Evolutionary conservation across 1,140 invertebrate genomes (phyloP).

Genomic region (Ceratitis capitata): DNA sequence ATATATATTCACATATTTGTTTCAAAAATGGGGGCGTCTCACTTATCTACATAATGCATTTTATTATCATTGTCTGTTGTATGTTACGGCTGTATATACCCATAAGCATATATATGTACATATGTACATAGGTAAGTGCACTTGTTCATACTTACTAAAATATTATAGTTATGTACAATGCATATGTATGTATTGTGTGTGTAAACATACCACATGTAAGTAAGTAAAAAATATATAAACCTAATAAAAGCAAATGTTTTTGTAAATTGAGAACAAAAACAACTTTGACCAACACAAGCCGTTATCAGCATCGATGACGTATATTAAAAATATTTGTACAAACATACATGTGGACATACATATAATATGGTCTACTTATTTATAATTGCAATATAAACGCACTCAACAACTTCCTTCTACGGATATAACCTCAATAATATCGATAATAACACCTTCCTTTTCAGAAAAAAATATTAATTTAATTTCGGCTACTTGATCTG

Average conservation of each 20-base stretch:
- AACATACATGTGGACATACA: not conserved
- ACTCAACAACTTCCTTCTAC: too few relatives aligned
- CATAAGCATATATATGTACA: too few relatives aligned
- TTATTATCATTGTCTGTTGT: not conserved
- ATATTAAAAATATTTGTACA: not conserved
- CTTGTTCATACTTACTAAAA: not conserved
- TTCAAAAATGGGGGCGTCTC: conserved; percentile 15
- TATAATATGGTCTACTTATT: too few relatives aligned
- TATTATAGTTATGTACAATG: not conserved
- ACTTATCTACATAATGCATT: conserved; percentile 9
- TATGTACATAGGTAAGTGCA: not conserved
- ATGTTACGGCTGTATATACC: not conserved
- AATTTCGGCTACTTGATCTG: too few relatives aligned
- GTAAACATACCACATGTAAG: not conserved
- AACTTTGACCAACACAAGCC: not conserved
- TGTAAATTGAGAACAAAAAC: not conserved
- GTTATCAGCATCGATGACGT: not conserved
- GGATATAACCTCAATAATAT: too few relatives aligned
- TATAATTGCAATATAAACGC: not conserved
- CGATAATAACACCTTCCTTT: too few relatives aligned
- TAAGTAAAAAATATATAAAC: not conserved
- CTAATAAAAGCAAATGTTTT: not conserved
- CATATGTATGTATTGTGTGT: not conserved
- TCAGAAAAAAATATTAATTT: too few relatives aligned
- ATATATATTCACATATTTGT: not conserved